Base-by-base conservation (phyloP, 2,113 vertebrate genomes). In the Xiphias gladius region DNA sequence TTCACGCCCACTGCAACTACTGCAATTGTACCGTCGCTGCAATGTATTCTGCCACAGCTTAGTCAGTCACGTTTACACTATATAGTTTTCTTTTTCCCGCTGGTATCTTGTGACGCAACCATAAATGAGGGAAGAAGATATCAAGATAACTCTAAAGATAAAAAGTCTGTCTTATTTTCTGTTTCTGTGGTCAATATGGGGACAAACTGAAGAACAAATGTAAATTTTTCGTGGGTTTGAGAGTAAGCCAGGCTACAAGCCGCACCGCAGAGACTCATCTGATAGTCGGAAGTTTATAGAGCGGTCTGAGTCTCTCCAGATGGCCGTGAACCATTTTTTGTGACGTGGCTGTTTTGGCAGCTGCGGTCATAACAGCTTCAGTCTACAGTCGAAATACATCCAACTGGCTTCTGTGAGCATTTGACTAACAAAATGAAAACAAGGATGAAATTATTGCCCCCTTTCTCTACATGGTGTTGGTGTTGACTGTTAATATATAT, bases 291-390 rank as follows among this genome's bases (percentile, higher is more conserved):
- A 57, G 65, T n/a, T 37, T 10, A 28, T 0, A 52, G 17, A 30
- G 28, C n/a, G 14, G 59, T 2, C 26, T 35, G 39, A 46, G 30
- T 32, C 28, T 63, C 57, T 37, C 14, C 41, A 52, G 35, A 39
- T 26, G 7, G 7, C 20, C 10, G 2, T 1, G 3, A 30, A 28
- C 6, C 20, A 14, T 66, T 76, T 66, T 76, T n/a, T 59, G 58
- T 64, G 30, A 78, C 10, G 7, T n/a, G 28, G 43, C 37, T 57
- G 1, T 70, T 65, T 65, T 76, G 54, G 74, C 74, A 63, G 65
- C 28, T 20, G 3, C 1, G 1, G 1, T n/a, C 22, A 0, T 52
- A 63, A 63, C 32, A 62, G 55, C 50, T 46, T 41, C 58, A 65
- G 35, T 71, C 28, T 48, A 28, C 2, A 5, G 48, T 54, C 0